Conservation (phyloP, 2,888 invertebrate species). For the Idaea straminata region DNA sequence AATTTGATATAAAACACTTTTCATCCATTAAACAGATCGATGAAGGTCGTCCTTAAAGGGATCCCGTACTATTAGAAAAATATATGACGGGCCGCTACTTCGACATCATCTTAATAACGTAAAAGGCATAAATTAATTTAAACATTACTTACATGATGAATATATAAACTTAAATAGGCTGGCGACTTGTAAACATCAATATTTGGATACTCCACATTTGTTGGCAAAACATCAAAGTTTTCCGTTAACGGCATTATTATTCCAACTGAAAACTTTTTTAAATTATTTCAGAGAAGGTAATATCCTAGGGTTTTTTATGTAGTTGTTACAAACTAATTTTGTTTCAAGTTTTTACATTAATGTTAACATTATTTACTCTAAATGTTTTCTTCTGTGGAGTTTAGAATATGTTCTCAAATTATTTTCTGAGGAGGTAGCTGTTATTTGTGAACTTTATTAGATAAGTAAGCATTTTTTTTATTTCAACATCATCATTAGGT, state of each 20-base stretch:
- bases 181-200: conserved; percentile 65
- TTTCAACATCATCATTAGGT: no score
- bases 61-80: no score
- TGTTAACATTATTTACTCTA: neutral
- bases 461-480: no score
- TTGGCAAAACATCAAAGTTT: conserved; percentile 67
- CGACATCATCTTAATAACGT: no score
- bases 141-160: conserved; percentile 63
- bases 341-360: neutral
- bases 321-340: neutral
- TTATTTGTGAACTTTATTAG: no score
- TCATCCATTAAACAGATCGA: no score
- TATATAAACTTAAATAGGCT: conserved; percentile 56
- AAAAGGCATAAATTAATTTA: no score
- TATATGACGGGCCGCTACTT: no score
- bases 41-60: no score
- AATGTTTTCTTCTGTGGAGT: neutral
- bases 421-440: no score
- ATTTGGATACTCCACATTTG: conserved; percentile 72
- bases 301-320: neutral
- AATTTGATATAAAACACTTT: no score
- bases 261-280: conserved; percentile 50
- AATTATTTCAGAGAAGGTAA: neutral
- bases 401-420: neutral
- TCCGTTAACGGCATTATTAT: conserved; percentile 72